Percentiles rank a stretch among this genome's conserved stretches.
Conservation (phyloP, 2,888 invertebrate genomes). For the Drosophila koepferae region DNA sequence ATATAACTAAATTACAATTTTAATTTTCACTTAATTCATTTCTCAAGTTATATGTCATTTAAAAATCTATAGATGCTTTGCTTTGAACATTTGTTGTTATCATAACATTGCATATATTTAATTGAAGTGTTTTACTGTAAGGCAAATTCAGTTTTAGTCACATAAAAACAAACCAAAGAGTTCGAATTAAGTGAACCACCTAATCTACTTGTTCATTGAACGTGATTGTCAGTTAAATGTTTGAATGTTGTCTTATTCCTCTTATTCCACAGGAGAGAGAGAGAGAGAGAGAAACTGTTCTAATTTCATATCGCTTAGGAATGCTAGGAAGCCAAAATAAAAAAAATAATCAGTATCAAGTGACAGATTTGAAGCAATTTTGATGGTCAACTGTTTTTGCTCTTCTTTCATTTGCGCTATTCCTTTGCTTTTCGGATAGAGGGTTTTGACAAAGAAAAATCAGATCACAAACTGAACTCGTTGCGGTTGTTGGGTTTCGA, state of each 20-base stretch:
- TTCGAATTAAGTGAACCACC: neutral
- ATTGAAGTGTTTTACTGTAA: no score
- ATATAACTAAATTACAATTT: no score
- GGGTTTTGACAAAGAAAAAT: conserved; percentile 43
- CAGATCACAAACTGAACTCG: conserved; percentile 40
- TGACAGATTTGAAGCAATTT: conserved; percentile 25
- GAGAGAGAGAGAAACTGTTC: neutral
- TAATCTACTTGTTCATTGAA: neutral
- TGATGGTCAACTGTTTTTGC: conserved; percentile 22
- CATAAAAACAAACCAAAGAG: no score
- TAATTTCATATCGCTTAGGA: neutral
- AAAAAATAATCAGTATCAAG: conserved; percentile 20
- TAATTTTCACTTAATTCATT: no score
- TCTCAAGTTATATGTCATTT: no score
- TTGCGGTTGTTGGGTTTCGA: conserved; percentile 29
- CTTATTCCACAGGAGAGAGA: neutral
- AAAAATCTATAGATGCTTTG: no score
- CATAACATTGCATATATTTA: no score
- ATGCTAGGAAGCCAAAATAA: neutral
- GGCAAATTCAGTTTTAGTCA: neutral
- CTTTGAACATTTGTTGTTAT: no score
- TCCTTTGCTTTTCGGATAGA: neutral
- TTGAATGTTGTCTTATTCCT: neutral
- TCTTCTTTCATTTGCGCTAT: conserved; percentile 17
- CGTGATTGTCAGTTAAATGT: neutral